These are phyloP conservation scores for Mobula birostris DNA, from an alignment of 2,113 vertebrate genomes.

Conservation along the genomic window DNA sequence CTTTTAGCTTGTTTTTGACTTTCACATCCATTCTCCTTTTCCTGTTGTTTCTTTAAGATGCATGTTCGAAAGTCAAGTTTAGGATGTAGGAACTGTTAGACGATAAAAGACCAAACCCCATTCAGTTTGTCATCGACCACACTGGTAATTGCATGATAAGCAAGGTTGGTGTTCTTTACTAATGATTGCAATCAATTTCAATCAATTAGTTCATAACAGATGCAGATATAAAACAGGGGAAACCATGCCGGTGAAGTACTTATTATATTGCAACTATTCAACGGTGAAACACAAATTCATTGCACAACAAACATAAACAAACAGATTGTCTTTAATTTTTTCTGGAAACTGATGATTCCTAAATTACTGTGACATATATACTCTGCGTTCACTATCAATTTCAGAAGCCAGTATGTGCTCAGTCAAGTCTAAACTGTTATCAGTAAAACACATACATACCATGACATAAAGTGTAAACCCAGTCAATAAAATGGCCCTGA, in stretches of 20 bases:
- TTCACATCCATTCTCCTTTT: background rate
- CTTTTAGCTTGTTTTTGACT: background rate
- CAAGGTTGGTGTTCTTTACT: background rate
- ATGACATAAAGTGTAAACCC: conserved; percentile 24
- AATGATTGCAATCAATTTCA: background rate
- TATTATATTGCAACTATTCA: background rate
- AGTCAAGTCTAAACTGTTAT: conserved; percentile 29
- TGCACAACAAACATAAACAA: background rate
- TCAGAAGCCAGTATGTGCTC: conserved; percentile 26
- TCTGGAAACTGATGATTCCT: background rate
- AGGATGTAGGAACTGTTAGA: background rate
- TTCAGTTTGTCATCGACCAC: background rate
- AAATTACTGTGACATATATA: background rate
- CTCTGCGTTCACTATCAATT: background rate
- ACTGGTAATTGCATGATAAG: background rate
- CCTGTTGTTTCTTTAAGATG: background rate
- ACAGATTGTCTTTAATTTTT: background rate
- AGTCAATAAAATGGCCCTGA: conserved; percentile 30
- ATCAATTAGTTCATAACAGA: conserved; percentile 15
- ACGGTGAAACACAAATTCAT: background rate
- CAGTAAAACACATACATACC: conserved; percentile 33
- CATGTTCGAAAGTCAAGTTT: background rate
- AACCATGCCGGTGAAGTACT: background rate
- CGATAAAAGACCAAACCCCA: background rate
- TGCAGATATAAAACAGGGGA: background rate